These are phyloP conservation scores for Penelope pileata DNA, from an alignment of 2,113 vertebrate species.

Conservation along the genomic window DNA sequence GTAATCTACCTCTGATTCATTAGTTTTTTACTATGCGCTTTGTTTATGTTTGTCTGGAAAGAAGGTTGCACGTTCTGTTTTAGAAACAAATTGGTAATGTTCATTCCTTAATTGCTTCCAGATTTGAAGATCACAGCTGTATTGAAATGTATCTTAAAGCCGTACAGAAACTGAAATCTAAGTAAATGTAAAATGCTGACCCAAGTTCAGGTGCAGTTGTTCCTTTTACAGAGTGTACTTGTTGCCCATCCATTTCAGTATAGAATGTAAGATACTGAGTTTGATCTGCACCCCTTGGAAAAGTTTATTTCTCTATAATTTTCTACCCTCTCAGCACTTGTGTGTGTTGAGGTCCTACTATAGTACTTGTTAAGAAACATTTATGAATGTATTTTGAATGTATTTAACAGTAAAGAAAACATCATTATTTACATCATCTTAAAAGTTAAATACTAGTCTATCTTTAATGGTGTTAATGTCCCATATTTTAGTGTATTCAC, in stretches of 20 bases:
- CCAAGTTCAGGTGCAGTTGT: neutral
- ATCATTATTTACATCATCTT: neutral
- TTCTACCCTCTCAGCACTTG: neutral
- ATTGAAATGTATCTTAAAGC: neutral
- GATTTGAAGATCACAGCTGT: neutral
- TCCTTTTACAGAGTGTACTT: neutral
- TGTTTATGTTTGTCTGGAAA: neutral
- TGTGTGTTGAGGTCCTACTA: neutral
- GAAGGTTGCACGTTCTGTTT: neutral
- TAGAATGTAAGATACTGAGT: neutral
- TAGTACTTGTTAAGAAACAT: neutral
- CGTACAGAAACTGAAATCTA: neutral
- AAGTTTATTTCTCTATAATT: neutral
- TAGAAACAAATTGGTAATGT: neutral
- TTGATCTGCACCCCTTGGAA: neutral
- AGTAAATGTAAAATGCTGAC: neutral
- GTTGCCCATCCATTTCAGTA: neutral
- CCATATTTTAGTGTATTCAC: neutral
- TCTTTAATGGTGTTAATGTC: neutral
- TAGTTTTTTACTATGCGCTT: neutral
- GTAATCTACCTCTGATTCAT: neutral
- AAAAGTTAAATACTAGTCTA: neutral
- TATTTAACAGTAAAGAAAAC: neutral
- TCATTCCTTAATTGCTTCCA: neutral
- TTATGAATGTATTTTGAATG: neutral